Conservation (phyloP, 1,140 invertebrate genomes). For the Tetramorium alpestre region DNA sequence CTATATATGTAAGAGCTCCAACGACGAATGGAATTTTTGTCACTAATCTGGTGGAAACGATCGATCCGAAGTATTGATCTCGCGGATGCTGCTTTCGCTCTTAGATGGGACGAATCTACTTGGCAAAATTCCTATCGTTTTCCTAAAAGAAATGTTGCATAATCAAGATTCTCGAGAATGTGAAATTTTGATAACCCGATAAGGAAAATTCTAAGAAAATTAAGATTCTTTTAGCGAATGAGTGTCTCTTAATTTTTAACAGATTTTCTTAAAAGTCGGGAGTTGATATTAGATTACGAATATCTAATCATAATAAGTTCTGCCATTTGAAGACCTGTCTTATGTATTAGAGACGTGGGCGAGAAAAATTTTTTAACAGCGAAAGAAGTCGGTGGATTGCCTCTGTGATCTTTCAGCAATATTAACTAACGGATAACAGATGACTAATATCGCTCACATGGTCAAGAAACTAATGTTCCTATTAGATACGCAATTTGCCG, state of each 20-base stretch:
- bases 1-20: constrained; percentile 52
- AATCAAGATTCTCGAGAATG: neutral
- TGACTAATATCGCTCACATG: constrained; percentile 57
- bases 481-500: constrained; percentile 44
- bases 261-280: neutral
- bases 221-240: neutral
- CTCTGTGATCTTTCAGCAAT: neutral
- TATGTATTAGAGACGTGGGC: neutral
- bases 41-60: neutral
- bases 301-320: neutral
- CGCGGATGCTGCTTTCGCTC: neutral
- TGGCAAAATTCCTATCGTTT: neutral
- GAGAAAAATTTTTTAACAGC: neutral
- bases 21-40: constrained; percentile 44
- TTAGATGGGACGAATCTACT: neutral
- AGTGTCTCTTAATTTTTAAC: neutral
- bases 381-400: neutral
- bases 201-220: neutral
- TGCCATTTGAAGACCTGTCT: neutral
- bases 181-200: neutral
- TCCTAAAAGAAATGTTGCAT: neutral
- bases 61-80: constrained; percentile 1
- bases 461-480: constrained; percentile 44
- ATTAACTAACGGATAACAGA: constrained; percentile 45
- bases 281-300: neutral